Conservation (phyloP, 2,797 vertebrate species). For the Scarus forsteni region DNA sequence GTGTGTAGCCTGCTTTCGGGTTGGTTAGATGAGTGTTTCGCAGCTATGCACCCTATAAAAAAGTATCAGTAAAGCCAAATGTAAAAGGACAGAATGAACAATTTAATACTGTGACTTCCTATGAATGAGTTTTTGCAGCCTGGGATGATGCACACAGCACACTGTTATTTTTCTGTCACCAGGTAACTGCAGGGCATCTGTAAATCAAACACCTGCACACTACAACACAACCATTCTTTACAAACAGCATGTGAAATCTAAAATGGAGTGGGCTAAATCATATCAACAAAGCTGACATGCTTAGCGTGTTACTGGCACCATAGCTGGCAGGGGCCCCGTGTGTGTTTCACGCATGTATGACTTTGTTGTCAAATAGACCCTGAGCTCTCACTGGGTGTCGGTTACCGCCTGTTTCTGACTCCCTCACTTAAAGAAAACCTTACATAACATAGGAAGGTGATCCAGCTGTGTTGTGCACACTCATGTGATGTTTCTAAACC, state of each 20-base stretch:
- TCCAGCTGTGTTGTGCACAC: slow-evolving; percentile 52
- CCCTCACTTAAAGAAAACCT: slow-evolving; percentile 29
- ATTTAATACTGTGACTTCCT: too few species aligned
- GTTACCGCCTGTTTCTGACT: slow-evolving; percentile 39
- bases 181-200: too few species aligned
- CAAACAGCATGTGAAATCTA: not conserved
- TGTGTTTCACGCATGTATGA: slow-evolving; percentile 48
- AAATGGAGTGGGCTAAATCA: slow-evolving; percentile 1
- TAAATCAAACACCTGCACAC: too few species aligned
- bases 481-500: slow-evolving; percentile 65
- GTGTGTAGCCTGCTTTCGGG: too few species aligned
- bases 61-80: too few species aligned
- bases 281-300: slow-evolving; percentile 3
- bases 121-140: too few species aligned
- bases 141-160: too few species aligned
- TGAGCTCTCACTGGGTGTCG: slow-evolving; percentile 13
- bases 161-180: too few species aligned
- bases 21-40: too few species aligned
- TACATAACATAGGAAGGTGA: slow-evolving; percentile 54
- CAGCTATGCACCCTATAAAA: too few species aligned
- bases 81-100: too few species aligned
- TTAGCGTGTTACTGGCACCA: not conserved
- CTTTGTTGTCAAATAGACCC: slow-evolving; percentile 44
- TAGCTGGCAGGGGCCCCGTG: slow-evolving; percentile 1
- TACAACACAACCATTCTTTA: too few species aligned